These are phyloP conservation scores for Cavia porcellus DNA, from an alignment of 2,113 vertebrate genomes.

Conservation along the genomic window DNA sequence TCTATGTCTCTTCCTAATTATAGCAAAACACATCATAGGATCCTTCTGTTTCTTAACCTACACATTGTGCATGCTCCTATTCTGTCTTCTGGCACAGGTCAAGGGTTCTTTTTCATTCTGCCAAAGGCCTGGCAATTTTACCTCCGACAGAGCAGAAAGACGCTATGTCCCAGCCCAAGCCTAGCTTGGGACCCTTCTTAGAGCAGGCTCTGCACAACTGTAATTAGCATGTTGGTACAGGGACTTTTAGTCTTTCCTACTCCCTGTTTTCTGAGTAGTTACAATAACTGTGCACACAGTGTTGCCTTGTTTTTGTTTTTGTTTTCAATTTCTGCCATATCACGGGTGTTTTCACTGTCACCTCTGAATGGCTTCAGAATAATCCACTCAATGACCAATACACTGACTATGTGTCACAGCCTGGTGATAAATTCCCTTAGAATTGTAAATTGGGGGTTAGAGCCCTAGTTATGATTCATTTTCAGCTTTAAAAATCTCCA, in stretches of 20 bases:
- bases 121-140: background rate
- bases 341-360: background rate
- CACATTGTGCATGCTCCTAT: background rate
- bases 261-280: background rate
- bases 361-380: background rate
- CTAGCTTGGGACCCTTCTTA: accelerated
- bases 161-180: no score
- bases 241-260: no score
- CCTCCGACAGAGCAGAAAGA: background rate
- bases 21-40: background rate
- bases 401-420: background rate
- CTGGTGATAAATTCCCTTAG: background rate
- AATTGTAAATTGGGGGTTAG: background rate
- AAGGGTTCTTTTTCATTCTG: background rate
- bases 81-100: accelerated
- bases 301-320: background rate
- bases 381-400: background rate
- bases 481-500: background rate
- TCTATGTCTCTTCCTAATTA: accelerated
- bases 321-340: background rate
- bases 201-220: accelerated
- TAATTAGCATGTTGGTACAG: background rate
- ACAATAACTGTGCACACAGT: accelerated
- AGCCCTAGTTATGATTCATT: background rate
- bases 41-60: background rate